A percentile compares a stretch with the other conserved stretches of the same genome.
Evolutionary conservation across 2,888 invertebrate species (phyloP).

Genomic region (Cephonodes hylas): DNA sequence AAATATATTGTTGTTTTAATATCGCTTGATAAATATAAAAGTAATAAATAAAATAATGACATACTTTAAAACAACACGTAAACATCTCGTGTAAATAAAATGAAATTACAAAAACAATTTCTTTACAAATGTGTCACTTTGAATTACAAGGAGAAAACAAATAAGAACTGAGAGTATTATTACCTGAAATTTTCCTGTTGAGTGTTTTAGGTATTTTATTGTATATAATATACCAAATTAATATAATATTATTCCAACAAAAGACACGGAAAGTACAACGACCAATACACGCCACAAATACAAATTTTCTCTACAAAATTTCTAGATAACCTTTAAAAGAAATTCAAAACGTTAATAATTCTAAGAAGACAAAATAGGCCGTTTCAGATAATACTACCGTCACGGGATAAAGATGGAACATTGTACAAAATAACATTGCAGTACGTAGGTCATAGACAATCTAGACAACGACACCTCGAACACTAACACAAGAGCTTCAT

Average conservation of each 20-base stretch:
- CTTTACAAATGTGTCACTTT: constrained; percentile 16
- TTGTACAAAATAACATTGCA: constrained; percentile 18
- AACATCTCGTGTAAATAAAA: too few species aligned
- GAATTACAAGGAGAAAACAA: neutral
- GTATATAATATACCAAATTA: neutral
- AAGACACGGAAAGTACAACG: neutral
- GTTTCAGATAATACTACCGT: constrained; percentile 13
- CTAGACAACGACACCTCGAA: constrained; percentile 74
- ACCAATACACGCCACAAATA: neutral
- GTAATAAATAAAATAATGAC: neutral
- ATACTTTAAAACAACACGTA: too few species aligned
- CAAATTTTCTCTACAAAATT: neutral
- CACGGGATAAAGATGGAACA: neutral
- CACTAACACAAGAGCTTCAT: constrained; percentile 74
- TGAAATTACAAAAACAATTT: too few species aligned
- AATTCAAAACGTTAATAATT: neutral
- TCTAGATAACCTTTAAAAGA: neutral
- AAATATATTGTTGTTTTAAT: neutral
- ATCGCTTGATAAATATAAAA: neutral
- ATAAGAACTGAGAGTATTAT: constrained; percentile 16
- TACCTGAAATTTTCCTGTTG: constrained; percentile 9
- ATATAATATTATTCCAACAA: neutral
- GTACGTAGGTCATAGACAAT: constrained; percentile 47
- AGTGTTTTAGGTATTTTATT: constrained; percentile 3
- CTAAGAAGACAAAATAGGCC: neutral